A percentile compares a stretch with the other conserved stretches of the same genome.
Evolutionary conservation across 2,797 vertebrate genomes (phyloP).

Genomic region (Benthosema pterotum): DNA sequence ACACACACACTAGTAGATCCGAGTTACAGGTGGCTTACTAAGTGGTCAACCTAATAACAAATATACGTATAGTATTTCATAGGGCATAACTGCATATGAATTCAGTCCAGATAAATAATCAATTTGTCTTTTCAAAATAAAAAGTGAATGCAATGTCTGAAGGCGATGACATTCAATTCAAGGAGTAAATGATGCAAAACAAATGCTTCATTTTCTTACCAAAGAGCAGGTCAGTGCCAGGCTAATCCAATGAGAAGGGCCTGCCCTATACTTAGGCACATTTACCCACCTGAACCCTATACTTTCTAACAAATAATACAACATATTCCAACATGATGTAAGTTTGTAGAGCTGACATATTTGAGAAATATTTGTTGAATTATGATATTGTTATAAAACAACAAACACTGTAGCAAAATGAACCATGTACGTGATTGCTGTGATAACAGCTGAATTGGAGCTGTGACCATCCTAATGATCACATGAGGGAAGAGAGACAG

Average conservation of each 20-base stretch:
- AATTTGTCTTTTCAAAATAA: slow-evolving; percentile 29
- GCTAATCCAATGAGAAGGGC: slow-evolving; percentile 15
- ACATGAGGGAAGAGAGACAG: slow-evolving; percentile 56
- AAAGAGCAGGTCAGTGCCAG: slow-evolving; percentile 30
- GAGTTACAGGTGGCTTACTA: too few relatives aligned
- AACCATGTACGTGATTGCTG: slow-evolving; percentile 48
- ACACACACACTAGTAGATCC: too few relatives aligned
- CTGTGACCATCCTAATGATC: slow-evolving; percentile 69
- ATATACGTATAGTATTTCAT: not conserved
- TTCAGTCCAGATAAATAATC: slow-evolving; percentile 6
- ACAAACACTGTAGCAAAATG: too few relatives aligned
- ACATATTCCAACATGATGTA: too few relatives aligned
- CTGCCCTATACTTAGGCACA: slow-evolving; percentile 16
- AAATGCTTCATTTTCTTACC: slow-evolving; percentile 11
- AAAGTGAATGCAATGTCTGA: not conserved
- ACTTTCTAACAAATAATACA: too few relatives aligned
- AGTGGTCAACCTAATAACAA: not conserved
- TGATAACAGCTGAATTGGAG: slow-evolving; percentile 74
- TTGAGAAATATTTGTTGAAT: too few relatives aligned
- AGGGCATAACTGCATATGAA: not conserved
- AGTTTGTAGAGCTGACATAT: not conserved
- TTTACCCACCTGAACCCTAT: too few relatives aligned
- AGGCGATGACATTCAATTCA: not conserved
- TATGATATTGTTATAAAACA: too few relatives aligned
- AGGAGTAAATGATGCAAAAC: slow-evolving; percentile 24